These are phyloP conservation scores for Pipistrellus nathusii DNA, from an alignment of 2,797 vertebrate species.

Conservation along the genomic window DNA sequence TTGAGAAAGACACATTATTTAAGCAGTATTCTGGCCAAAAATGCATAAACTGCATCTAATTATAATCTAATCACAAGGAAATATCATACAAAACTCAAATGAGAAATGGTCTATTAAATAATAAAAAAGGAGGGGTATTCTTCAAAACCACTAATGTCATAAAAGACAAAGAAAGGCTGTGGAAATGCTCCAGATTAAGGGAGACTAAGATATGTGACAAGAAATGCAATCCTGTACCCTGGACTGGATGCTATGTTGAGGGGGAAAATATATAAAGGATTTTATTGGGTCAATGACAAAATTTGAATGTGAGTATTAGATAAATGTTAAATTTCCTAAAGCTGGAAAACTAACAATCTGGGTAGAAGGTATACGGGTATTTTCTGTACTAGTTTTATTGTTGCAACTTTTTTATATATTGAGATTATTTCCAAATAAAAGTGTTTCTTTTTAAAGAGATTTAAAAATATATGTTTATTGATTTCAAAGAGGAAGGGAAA, in stretches of 20 bases:
- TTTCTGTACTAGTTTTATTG: not conserved
- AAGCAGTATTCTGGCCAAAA: conserved; percentile 1
- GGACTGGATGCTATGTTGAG: not conserved
- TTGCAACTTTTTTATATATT: not conserved
- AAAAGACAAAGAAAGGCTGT: conserved; percentile 26
- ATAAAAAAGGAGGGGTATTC: not conserved
- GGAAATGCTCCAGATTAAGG: not conserved
- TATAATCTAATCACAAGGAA: not conserved
- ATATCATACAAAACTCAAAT: conserved; percentile 13
- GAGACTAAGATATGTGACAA: not conserved
- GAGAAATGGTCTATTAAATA: not conserved
- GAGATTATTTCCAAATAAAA: not conserved
- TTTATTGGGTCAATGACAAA: not conserved
- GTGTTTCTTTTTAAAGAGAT: too few relatives aligned
- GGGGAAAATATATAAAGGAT: conserved; percentile 1
- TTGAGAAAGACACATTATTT: not conserved
- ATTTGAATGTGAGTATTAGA: not conserved
- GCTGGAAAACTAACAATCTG: not conserved
- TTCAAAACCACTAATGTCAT: conserved; percentile 8
- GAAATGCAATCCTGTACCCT: not conserved
- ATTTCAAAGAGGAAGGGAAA: too few relatives aligned
- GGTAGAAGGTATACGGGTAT: not conserved
- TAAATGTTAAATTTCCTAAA: not conserved
- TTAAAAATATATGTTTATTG: too few relatives aligned
- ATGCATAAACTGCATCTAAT: not conserved